phyloP scores from a whole-genome alignment of 2,888 invertebrate species.

The Terebella lapidaria region DNA sequence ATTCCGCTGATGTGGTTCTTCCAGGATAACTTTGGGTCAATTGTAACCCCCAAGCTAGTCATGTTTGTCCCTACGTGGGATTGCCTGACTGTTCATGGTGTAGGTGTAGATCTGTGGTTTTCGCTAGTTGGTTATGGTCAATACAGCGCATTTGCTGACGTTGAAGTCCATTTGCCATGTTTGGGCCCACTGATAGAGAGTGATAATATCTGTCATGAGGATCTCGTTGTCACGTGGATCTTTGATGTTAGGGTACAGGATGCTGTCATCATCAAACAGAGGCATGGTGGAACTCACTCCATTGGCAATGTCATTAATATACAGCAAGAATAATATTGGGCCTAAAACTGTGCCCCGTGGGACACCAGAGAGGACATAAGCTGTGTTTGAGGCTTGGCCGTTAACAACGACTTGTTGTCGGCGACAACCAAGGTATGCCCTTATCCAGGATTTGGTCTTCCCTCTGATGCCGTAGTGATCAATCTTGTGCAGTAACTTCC shows the following conservation, averaged over 20 bases:
- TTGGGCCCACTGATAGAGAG: too few species aligned
- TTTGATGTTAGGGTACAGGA: neutral
- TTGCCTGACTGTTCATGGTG: too few species aligned
- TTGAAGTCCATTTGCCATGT: too few species aligned
- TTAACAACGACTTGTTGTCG: neutral
- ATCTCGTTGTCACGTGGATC: too few species aligned
- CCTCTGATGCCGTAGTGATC: neutral
- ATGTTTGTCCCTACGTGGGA: too few species aligned
- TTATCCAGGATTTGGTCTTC: neutral
- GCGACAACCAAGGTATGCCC: neutral
- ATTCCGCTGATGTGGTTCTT: neutral
- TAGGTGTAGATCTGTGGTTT: too few species aligned
- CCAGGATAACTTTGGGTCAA: neutral
- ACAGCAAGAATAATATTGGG: neutral
- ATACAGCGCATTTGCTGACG: too few species aligned
- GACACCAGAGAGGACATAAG: neutral
- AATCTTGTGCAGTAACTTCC: neutral
- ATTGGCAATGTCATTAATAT: neutral
- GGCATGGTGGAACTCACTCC: neutral
- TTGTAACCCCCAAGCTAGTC: too few species aligned
- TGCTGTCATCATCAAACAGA: neutral
- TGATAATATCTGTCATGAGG: too few species aligned
- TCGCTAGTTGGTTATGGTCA: too few species aligned
- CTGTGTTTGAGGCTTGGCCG: neutral
- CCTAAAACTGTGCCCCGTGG: neutral